These are phyloP conservation scores for Lacanobia wlatinum DNA, from an alignment of 2,888 invertebrate genomes.

Conservation along the genomic window DNA sequence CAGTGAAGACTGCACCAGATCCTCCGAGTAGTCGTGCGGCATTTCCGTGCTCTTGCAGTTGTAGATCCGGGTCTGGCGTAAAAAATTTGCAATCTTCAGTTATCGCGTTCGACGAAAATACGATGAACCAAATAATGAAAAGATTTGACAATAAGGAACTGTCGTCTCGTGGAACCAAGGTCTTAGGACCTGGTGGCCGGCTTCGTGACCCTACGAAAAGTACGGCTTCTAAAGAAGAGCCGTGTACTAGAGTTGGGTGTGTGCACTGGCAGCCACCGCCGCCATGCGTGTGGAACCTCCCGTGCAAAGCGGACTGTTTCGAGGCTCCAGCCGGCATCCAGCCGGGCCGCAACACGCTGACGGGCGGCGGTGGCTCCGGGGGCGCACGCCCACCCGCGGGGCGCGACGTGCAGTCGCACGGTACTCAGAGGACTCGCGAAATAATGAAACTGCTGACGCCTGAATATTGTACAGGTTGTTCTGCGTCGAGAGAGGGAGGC, in stretches of 20 bases:
- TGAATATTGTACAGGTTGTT: slow-evolving; percentile 84
- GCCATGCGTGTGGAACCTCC: slow-evolving; percentile 84
- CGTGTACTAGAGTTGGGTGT: slow-evolving; percentile 82
- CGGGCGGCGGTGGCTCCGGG: slow-evolving; percentile 61
- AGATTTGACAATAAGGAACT: slow-evolving; percentile 77
- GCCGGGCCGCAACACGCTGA: slow-evolving; percentile 77
- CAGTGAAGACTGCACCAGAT: slow-evolving; percentile 33
- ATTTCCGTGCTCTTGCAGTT: slow-evolving; percentile 67
- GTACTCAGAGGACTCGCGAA: slow-evolving; percentile 58
- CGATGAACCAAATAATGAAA: slow-evolving; percentile 73
- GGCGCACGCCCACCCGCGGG: slow-evolving; percentile 26
- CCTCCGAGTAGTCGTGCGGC: slow-evolving; percentile 30
- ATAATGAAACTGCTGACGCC: slow-evolving; percentile 78
- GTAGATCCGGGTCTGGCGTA: slow-evolving; percentile 50
- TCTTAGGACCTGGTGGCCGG: slow-evolving; percentile 73
- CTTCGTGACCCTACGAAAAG: slow-evolving; percentile 66
- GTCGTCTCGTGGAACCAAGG: slow-evolving; percentile 58
- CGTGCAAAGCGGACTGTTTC: slow-evolving; percentile 87
- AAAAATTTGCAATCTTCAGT: slow-evolving; percentile 66
- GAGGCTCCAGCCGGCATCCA: slow-evolving; percentile 79
- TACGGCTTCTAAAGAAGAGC: slow-evolving; percentile 72
- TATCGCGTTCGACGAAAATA: slow-evolving; percentile 78
- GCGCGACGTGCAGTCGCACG: slow-evolving; percentile 29
- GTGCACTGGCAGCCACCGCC: slow-evolving; percentile 85
- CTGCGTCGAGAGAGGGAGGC: slow-evolving; percentile 71